Evolutionary conservation across 2,797 vertebrate species (phyloP).

Genomic region (Calcarius lapponicus): DNA sequence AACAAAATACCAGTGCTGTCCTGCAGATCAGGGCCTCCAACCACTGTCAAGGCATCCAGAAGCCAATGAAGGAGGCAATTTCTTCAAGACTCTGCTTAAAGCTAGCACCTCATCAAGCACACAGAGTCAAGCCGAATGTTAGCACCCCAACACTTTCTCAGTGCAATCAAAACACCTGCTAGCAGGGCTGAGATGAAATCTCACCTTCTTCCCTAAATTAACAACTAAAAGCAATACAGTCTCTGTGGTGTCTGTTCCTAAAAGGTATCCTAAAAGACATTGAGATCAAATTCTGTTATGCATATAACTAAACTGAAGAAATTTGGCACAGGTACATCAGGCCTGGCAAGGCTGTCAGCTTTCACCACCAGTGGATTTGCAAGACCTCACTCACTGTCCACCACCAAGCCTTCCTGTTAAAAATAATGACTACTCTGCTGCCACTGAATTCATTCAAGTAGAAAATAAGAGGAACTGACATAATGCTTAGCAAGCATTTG

Average conservation of each 20-base stretch:
- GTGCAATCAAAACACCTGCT: background rate
- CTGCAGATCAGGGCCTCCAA: background rate
- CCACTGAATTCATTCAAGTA: background rate
- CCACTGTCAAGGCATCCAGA: background rate
- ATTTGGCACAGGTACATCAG: background rate
- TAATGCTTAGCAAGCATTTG: conserved; percentile 13
- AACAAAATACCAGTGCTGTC: background rate
- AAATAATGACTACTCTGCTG: conserved; percentile 21
- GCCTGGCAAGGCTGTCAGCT: background rate
- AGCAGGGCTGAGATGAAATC: background rate
- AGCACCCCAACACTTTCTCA: background rate
- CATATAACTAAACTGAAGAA: background rate
- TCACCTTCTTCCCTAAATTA: background rate
- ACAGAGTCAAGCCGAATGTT: background rate
- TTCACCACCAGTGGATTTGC: background rate
- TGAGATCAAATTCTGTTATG: background rate
- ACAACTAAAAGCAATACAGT: background rate
- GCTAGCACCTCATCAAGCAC: background rate
- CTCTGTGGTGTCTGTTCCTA: background rate
- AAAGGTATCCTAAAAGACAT: background rate
- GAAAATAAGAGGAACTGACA: conserved; percentile 13
- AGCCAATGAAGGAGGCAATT: background rate
- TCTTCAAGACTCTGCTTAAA: background rate
- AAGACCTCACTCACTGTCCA: background rate
- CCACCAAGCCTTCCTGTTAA: background rate